phyloP scores from a whole-genome alignment of 2,888 invertebrate genomes.

The Nemoura dubitans region DNA sequence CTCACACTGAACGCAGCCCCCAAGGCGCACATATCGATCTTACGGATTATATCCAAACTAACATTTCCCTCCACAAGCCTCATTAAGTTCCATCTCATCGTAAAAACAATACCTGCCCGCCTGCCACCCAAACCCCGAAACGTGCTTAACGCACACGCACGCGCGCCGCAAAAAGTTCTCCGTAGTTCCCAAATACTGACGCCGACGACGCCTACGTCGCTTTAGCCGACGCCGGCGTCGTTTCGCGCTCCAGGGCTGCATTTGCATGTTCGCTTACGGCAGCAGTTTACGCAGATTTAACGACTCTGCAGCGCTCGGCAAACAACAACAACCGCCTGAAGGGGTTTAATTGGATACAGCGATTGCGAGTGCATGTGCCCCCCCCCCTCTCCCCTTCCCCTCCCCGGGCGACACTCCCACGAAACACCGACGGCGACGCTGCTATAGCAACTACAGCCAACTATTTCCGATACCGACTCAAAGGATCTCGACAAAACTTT shows the following conservation, averaged over 20 bases:
- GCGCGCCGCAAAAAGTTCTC: neutral
- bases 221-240: neutral
- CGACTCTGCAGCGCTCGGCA: neutral
- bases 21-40: too few species aligned
- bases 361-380: neutral
- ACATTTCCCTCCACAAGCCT: too few species aligned
- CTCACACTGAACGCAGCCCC: too few species aligned
- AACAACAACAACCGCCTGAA: neutral
- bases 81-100: too few species aligned
- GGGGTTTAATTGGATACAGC: neutral
- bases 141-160: neutral
- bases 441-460: neutral
- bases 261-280: constrained; percentile 1
- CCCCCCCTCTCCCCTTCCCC: neutral
- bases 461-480: neutral
- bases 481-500: neutral
- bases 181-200: neutral
- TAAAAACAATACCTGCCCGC: too few species aligned
- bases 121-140: too few species aligned
- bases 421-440: neutral
- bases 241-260: neutral
- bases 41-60: too few species aligned
- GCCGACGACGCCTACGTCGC: neutral
- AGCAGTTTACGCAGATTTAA: constrained; percentile 12
- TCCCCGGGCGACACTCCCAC: neutral